These are phyloP conservation scores for Macrophya annulata DNA, from an alignment of 2,888 invertebrate genomes.

Conservation along the genomic window DNA sequence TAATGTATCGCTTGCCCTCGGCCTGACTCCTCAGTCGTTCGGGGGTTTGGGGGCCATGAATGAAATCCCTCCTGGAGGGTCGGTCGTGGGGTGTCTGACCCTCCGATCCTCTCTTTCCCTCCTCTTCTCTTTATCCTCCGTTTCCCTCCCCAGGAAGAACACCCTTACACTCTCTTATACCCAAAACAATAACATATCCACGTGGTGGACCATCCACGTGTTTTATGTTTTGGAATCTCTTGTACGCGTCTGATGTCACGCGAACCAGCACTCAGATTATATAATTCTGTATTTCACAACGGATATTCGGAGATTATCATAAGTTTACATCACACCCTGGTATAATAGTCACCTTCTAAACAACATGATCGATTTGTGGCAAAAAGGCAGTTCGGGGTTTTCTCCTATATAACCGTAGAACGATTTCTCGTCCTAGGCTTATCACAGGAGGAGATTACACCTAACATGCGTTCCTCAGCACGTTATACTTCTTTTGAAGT, in stretches of 20 bases:
- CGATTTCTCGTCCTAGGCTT: neutral
- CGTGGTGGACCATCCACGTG: conserved; percentile 74
- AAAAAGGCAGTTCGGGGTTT: conserved; percentile 11
- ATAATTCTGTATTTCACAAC: neutral
- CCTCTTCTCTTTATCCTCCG: conserved; percentile 54
- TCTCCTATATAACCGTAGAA: neutral
- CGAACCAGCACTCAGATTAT: neutral
- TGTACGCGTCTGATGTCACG: conserved; percentile 35
- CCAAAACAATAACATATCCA: conserved; percentile 77
- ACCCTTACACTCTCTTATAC: conserved; percentile 65
- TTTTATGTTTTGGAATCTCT: conserved; percentile 34
- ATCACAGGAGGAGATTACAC: conserved; percentile 29
- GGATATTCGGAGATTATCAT: conserved; percentile 25
- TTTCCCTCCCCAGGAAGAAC: conserved; percentile 68
- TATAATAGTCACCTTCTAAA: neutral
- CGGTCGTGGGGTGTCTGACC: conserved; percentile 75
- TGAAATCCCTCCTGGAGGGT: conserved; percentile 78
- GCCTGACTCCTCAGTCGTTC: conserved; percentile 64
- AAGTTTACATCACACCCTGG: neutral
- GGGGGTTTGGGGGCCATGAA: conserved; percentile 72
- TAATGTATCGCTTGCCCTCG: conserved; percentile 75
- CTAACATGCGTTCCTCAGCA: neutral
- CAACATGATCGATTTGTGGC: conserved; percentile 29
- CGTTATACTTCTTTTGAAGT: conserved; percentile 23
- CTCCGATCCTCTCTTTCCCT: conserved; percentile 67